phyloP scores from a whole-genome alignment of 2,797 vertebrate species.

The Lateolabrax maculatus region DNA sequence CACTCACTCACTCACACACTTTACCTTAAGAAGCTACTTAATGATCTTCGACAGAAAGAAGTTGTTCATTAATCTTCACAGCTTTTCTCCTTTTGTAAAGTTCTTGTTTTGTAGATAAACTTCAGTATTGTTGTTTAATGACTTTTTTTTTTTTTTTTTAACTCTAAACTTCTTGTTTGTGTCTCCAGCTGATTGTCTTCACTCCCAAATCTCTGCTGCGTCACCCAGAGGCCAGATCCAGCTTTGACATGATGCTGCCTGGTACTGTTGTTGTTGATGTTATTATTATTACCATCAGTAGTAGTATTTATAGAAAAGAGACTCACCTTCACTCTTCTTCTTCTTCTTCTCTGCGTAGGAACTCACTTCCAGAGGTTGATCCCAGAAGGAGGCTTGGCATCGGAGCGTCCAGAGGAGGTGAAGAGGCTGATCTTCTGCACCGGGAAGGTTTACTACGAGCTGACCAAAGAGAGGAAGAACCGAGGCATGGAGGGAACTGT shows the following conservation, averaged over 20 bases:
- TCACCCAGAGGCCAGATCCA: slow-evolving; percentile 93
- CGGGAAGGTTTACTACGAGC: slow-evolving; percentile 96
- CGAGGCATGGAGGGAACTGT: slow-evolving; percentile 87
- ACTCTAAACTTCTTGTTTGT: slow-evolving; percentile 30
- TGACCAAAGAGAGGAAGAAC: slow-evolving; percentile 90
- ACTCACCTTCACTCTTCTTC: background rate
- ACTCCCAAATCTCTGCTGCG: slow-evolving; percentile 96
- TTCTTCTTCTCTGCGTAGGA: slow-evolving; percentile 75
- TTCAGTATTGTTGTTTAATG: background rate
- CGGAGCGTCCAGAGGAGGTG: slow-evolving; percentile 83
- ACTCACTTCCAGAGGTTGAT: slow-evolving; percentile 93
- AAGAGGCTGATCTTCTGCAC: slow-evolving; percentile 93
- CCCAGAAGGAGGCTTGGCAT: slow-evolving; percentile 81
- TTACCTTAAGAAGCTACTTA: too few species aligned
- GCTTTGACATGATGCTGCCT: slow-evolving; percentile 92
- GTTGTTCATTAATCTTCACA: too few species aligned
- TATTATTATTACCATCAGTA: fast-evolving
- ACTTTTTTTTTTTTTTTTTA: slow-evolving; percentile 1
- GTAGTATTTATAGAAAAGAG: fast-evolving
- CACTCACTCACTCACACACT: background rate
- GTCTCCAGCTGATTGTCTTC: slow-evolving; percentile 91
- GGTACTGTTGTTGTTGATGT: slow-evolving; percentile 73
- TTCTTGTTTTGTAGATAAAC: background rate
- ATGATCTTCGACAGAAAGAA: too few species aligned
- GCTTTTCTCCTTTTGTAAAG: background rate